Percentiles rank a stretch among this genome's conserved stretches.
These are phyloP conservation scores for Brienomyrus longianalis DNA, from an alignment of 2,113 vertebrate genomes.

Conservation along the genomic window DNA sequence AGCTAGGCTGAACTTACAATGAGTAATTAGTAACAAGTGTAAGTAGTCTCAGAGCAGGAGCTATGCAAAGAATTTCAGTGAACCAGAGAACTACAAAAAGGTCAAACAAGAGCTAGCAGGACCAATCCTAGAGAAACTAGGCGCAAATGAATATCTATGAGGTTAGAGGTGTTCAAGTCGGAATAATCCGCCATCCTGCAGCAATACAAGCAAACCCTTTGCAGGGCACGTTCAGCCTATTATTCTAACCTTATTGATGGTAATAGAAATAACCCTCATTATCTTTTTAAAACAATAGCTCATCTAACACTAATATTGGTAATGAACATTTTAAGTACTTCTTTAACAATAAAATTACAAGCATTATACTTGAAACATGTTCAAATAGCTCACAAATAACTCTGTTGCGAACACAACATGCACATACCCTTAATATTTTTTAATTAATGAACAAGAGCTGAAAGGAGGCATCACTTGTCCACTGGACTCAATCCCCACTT, in stretches of 20 bases:
- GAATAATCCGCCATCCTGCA: not conserved
- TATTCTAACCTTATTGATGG: not conserved
- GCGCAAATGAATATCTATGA: not conserved
- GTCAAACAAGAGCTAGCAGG: not conserved
- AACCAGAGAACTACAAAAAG: not conserved
- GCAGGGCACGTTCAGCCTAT: not conserved
- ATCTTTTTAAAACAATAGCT: not conserved
- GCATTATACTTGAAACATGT: not conserved
- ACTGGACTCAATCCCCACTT: not conserved
- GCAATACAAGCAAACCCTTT: not conserved
- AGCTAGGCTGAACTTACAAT: not conserved
- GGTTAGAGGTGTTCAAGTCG: not conserved
- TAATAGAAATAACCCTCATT: not conserved
- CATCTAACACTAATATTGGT: not conserved
- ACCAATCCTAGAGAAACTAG: not conserved
- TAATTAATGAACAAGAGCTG: not conserved
- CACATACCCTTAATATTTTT: not conserved
- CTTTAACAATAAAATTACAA: not conserved
- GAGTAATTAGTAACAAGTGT: not conserved
- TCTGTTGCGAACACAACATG: not conserved
- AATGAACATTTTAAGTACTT: not conserved
- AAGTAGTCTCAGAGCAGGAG: not conserved
- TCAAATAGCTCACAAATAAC: not conserved
- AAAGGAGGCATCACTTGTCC: not conserved
- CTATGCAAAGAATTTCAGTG: not conserved